These are phyloP conservation scores for Tauraco hartlaubi DNA, from an alignment of 2,797 vertebrate species.

Conservation along the genomic window DNA sequence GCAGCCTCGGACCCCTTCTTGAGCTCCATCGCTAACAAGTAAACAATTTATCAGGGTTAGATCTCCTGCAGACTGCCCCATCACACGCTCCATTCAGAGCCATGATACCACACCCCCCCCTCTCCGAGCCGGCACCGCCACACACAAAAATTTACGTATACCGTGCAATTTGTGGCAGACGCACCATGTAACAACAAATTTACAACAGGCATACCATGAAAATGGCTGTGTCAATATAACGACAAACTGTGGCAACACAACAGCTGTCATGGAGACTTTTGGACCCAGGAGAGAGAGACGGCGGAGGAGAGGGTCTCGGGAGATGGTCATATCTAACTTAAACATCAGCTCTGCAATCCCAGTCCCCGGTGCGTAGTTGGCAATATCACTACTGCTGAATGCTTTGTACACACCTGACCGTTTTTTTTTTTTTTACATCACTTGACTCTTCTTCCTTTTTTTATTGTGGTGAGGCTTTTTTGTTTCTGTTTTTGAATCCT, in stretches of 20 bases:
- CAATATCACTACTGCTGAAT: neutral
- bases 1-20: constrained; percentile 78
- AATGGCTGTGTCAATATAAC: constrained; percentile 89
- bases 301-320: constrained; percentile 20
- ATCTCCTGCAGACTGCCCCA: constrained; percentile 84
- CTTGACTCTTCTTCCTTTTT: neutral
- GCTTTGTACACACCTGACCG: neutral
- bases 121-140: constrained; percentile 74
- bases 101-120: constrained; percentile 70
- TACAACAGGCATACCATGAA: constrained; percentile 88
- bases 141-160: constrained; percentile 88
- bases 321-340: constrained; percentile 55
- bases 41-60: constrained; percentile 90
- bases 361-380: neutral
- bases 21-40: constrained; percentile 85
- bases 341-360: neutral
- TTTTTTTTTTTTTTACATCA: neutral
- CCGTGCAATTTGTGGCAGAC: constrained; percentile 88
- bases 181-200: constrained; percentile 90
- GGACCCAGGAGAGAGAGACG: constrained; percentile 52
- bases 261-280: constrained; percentile 79
- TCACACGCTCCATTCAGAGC: constrained; percentile 84
- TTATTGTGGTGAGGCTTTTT: neutral
- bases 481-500: neutral
- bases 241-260: constrained; percentile 80